Evolutionary conservation across 2,797 vertebrate genomes (phyloP).

Genomic region (Diplodus puntazzo): DNA sequence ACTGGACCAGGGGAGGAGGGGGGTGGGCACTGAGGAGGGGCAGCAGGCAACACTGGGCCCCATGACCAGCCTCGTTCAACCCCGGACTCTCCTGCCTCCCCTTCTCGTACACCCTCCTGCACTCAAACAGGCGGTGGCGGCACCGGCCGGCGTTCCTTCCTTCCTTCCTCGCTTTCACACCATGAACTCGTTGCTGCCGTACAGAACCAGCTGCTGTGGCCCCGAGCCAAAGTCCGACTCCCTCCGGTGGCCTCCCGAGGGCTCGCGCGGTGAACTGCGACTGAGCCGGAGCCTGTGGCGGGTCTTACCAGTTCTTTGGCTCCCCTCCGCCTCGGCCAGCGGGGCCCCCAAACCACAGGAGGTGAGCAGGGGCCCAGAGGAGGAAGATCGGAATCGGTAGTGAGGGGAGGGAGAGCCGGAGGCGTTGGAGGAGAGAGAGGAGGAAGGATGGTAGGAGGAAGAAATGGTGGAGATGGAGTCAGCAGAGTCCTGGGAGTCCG

Average conservation of each 20-base stretch:
- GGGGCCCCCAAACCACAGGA: slow-evolving; percentile 72
- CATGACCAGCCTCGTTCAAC: slow-evolving; percentile 37
- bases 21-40: slow-evolving; percentile 51
- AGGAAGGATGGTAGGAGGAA: slow-evolving; percentile 82
- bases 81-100: slow-evolving; percentile 37
- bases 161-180: slow-evolving; percentile 83
- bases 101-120: slow-evolving; percentile 14
- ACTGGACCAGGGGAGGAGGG: slow-evolving; percentile 38
- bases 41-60: slow-evolving; percentile 31
- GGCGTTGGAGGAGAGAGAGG: slow-evolving; percentile 81
- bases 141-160: not conserved
- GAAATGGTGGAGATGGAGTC: slow-evolving; percentile 83
- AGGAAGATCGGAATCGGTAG: slow-evolving; percentile 92
- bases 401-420: slow-evolving; percentile 76
- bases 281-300: slow-evolving; percentile 92
- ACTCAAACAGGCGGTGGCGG: slow-evolving; percentile 22
- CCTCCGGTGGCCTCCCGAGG: slow-evolving; percentile 83
- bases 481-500: slow-evolving; percentile 82
- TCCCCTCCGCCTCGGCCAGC: slow-evolving; percentile 68
- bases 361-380: slow-evolving; percentile 89
- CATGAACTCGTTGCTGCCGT: slow-evolving; percentile 96
- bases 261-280: slow-evolving; percentile 91
- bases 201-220: slow-evolving; percentile 90
- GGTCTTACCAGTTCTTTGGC: slow-evolving; percentile 87
- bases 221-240: slow-evolving; percentile 85